Evolutionary conservation across 2,888 invertebrate species (phyloP), one percentile per base, ranked within the genome.

Genomic region (Blomia tropicalis): DNA sequence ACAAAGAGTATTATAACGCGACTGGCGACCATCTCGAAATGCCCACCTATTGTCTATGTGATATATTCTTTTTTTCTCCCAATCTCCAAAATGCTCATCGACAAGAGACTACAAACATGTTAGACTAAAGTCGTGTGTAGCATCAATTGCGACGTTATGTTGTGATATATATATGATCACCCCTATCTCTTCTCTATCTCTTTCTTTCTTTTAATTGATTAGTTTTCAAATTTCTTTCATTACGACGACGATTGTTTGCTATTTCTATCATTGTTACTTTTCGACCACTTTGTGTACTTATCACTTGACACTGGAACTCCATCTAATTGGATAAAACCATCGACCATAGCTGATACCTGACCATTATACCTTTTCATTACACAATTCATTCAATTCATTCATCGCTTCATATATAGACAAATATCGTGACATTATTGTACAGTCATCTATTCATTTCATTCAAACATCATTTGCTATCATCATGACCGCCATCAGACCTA

Each of bases 251-350:
- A 47, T 47, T 47, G 51, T 47, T 47, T 47, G 22, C 51, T 47
- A n/a, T n/a, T 47, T 47, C 11, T 47, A 47, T 27, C n/a, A 22
- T 47, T 47, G 51, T 47, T 47, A 47, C n/a, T n/a, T n/a, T n/a
- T n/a, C 51, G 51, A 47, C 51, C 51, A 47, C 51, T 47, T 47
- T 47, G 51, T 47, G 51, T 47, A 47, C 51, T 47, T 47, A 47
- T 47, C 51, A 47, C 51, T n/a, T n/a, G n/a, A n/a, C n/a, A n/a
- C n/a, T n/a, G n/a, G n/a, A n/a, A n/a, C n/a, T n/a, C n/a, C n/a
- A n/a, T n/a, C n/a, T n/a, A n/a, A n/a, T n/a, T n/a, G n/a, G n/a
- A n/a, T n/a, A n/a, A n/a, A n/a, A n/a, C n/a, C n/a, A n/a, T n/a
- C n/a, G n/a, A n/a, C n/a, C n/a, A n/a, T n/a, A n/a, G n/a, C n/a